Conservation (phyloP, 2,888 invertebrate genomes). For the Flexamia atlantica region DNA sequence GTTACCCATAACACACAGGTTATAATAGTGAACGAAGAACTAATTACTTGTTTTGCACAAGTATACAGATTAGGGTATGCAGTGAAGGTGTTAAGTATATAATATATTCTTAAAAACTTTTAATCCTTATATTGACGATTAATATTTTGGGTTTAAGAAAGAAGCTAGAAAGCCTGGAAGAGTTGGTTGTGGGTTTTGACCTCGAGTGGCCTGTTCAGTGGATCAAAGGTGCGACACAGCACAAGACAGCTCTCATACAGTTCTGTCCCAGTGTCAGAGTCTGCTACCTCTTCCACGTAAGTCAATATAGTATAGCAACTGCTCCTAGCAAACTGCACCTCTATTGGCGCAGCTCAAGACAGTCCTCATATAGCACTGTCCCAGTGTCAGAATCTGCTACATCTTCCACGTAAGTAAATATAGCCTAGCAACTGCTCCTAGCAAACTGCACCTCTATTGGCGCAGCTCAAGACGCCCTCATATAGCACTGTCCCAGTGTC, state of each 20-base stretch:
- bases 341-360: constrained; percentile 80
- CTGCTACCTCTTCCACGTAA: constrained; percentile 80
- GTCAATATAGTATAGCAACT: constrained; percentile 70
- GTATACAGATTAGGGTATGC: too few species aligned
- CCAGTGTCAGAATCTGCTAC: constrained; percentile 77
- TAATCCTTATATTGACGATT: too few species aligned
- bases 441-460: too few species aligned
- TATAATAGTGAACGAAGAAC: too few species aligned
- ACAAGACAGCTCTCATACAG: constrained; percentile 81
- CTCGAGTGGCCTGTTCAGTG: constrained; percentile 82
- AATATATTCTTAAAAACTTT: too few species aligned
- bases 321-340: too few species aligned
- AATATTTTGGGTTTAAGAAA: constrained; percentile 31
- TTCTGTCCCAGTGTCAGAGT: constrained; percentile 77
- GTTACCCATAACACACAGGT: too few species aligned
- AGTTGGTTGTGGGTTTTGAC: constrained; percentile 78
- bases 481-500: too few species aligned
- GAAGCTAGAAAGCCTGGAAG: constrained; percentile 22
- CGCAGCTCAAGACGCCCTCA: too few species aligned
- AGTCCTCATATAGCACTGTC: constrained; percentile 81
- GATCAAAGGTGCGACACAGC: constrained; percentile 77
- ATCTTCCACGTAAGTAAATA: constrained; percentile 77
- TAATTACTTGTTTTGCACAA: too few species aligned
- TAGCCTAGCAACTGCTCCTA: too few species aligned
- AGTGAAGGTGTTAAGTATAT: too few species aligned